These are phyloP conservation scores for Sebastolobus alascanus DNA, from an alignment of 2,797 vertebrate genomes.

Conservation along the genomic window DNA sequence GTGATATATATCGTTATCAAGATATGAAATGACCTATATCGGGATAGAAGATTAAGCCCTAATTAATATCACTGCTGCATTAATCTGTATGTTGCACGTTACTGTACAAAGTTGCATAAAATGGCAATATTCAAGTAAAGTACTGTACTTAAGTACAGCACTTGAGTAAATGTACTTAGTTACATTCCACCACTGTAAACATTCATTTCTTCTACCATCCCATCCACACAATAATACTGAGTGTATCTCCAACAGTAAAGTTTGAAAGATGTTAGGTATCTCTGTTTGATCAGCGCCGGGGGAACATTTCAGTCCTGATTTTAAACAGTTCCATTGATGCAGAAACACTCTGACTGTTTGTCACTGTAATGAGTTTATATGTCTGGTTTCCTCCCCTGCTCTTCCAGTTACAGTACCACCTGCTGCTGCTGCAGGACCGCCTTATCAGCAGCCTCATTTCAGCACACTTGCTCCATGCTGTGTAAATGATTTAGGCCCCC, in stretches of 20 bases:
- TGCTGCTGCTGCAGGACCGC: slow-evolving; percentile 69
- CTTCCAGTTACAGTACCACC: slow-evolving; percentile 69
- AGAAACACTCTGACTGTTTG: slow-evolving; percentile 53
- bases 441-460: slow-evolving; percentile 72
- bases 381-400: slow-evolving; percentile 46
- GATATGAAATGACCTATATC: no score
- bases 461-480: slow-evolving; percentile 72
- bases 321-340: slow-evolving; percentile 55
- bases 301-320: slow-evolving; percentile 50
- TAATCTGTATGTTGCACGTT: no score
- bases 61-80: no score
- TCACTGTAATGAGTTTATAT: slow-evolving; percentile 64
- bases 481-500: slow-evolving; percentile 77
- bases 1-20: no score
- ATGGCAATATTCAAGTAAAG: no score
- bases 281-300: slow-evolving; percentile 49
- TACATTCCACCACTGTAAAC: no score
- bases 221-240: neutral
- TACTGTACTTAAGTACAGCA: no score
- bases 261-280: neutral
- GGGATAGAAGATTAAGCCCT: no score
- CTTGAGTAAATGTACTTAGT: no score
- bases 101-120: no score
- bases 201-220: no score
- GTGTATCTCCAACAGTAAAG: neutral